phyloP scores from a whole-genome alignment of 1,140 invertebrate genomes.

The Papilio dardanus region DNA sequence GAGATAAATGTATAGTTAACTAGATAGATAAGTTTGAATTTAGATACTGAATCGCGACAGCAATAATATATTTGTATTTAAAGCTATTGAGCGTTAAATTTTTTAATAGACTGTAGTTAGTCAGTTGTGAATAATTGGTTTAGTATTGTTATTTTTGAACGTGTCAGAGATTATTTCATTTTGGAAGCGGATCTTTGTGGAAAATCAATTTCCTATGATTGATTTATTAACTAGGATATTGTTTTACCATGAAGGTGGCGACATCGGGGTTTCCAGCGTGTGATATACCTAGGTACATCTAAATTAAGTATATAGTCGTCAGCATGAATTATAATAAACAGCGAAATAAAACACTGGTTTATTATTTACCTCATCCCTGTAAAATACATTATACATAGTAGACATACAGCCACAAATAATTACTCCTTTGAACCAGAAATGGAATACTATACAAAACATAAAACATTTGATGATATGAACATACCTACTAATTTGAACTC shows the following conservation, averaged over 20 bases:
- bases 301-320: constrained; percentile 78
- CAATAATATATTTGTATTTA: constrained; percentile 82
- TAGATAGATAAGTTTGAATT: constrained; percentile 66
- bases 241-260: constrained; percentile 42
- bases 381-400: constrained; percentile 32
- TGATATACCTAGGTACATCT: constrained; percentile 76
- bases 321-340: constrained; percentile 79
- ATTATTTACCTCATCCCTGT: constrained; percentile 45
- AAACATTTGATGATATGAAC: no score
- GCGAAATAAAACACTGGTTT: constrained; percentile 59
- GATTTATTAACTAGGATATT: constrained; percentile 35
- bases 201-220: constrained; percentile 39
- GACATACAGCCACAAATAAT: neutral
- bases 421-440: neutral
- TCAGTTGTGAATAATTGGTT: constrained; percentile 78
- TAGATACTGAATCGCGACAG: constrained; percentile 78
- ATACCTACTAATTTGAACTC: no score
- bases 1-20: constrained; percentile 78
- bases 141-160: constrained; percentile 78
- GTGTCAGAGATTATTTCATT: constrained; percentile 72
- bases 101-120: constrained; percentile 79
- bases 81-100: constrained; percentile 81
- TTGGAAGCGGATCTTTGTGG: constrained; percentile 50
- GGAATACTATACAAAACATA: neutral
- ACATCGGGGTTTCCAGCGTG: constrained; percentile 75